Evolutionary conservation across 2,888 invertebrate genomes (phyloP), one percentile per base, ranked within the genome.

Genomic region (Timandra comae): DNA sequence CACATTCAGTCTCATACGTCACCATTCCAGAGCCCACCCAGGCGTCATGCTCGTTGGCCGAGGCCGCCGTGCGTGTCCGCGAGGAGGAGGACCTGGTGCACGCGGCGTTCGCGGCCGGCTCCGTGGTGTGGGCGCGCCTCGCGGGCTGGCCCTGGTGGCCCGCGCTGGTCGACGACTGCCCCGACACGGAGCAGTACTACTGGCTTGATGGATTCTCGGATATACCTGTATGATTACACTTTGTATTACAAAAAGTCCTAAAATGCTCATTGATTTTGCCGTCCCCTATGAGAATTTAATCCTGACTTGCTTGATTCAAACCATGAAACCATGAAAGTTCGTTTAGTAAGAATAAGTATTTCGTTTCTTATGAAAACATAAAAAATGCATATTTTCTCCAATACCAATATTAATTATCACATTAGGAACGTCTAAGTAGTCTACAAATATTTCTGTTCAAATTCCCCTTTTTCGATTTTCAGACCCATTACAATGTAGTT

Each of bases 101-200:
- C 43, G 88, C 87, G 48, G 64, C 75, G 37, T 91, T 87, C 51
- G 86, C 88, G 2, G 88, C 89, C 3, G 92, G 92, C 0, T 90
- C 91, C 9, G 47, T 92, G 22, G 92, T 92, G 0, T 89, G 90
- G 89, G 92, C 89, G 0, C 86, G 78, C 21, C 45, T 89, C 42
- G 47, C 68, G 0, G 89, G 89, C 12, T 90, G 81, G 74, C 91
- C 91, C 1, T 91, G 90, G 90, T 92, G 91, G 91, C 92, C 92
- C 2, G 91, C 88, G 1, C 89, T 93, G 84, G 87, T 92, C 0
- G 91, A 91, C 42, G 90, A 91, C 55, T 89, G 89, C 50, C 91
- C 91, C 0, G 89, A 91, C 42, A 72, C 74, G 0, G 88, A 88
- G 41, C 82, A 85, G 38, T 91, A 77, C 58, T 89, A 87, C 55